Evolutionary conservation across 1,140 invertebrate species (phyloP), one percentile per base, ranked within the genome.

Genomic region (Asobara japonica): DNA sequence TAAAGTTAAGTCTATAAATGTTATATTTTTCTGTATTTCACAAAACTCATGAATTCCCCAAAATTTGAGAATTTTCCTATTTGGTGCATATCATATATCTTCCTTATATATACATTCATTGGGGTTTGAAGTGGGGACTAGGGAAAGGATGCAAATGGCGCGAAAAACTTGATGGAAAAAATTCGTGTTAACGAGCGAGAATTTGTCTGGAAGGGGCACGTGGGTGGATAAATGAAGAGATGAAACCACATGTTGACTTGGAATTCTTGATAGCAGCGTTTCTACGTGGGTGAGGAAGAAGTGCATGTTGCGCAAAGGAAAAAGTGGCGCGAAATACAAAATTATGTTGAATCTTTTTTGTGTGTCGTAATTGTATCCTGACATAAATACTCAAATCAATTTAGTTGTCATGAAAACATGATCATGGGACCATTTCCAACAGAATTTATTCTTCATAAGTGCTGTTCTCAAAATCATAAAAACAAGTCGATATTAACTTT

Each of bases 141-240:
- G 2, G 41, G 13, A 16, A 16, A 7, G 18, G 18, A 45, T 11
- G 13, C 1, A 45, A n/a, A 45, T 1, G 18, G 13, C 5, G 41
- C n/a, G 41, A 16, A 16, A 6, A 38, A 3, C n/a, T 45, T 45
- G 41, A 7, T n/a, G n/a, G n/a, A 18, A 7, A 56, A 56, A 56
- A 56, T 25, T 56, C 51, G 51, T 56, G 18, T 56, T 56, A 56
- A 56, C 51, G 51, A 56, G 51, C 25, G 51, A 56, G 51, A 56
- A 27, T 56, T 56, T 56, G 51, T 56, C 51, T 56, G 22, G 20
- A 22, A 22, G 51, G 10, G 22, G 20, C 2, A 25, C 22, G 51
- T 56, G 51, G 51, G 51, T 56, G 51, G 18, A 27, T 45, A 4
- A 56, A 56, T 56, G 20, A 56, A 56, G 51, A 56, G 51, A 56